Base-by-base conservation (phyloP, 1,140 invertebrate genomes). In the Drosophila kepulauana region DNA sequence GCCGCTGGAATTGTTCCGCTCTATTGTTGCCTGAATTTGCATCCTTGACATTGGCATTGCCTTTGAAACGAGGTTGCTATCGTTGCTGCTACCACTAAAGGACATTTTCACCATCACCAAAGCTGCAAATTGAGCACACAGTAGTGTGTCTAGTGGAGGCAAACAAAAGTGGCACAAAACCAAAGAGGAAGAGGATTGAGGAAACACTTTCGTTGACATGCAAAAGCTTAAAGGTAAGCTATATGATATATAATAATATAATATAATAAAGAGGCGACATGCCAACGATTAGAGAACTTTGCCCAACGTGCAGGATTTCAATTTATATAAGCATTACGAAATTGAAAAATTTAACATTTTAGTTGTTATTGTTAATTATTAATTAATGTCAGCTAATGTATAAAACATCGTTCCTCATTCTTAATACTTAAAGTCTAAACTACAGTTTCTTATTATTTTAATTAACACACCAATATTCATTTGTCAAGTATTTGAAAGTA, bases 11-110 rank as follows among this genome's bases (percentile, higher is more conserved):
- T 52, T 43, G 57, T 41, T 46, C 45, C 68, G 43, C 65, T 52
- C 70, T 66, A 84, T 87, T 87, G 85, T 82, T 72, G 64, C 45
- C 43, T 48, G 30, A 68, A 81, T 72, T 75, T 46, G 46, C 77
- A 89, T 88, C 85, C 84, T 88, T 87, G 84, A 87, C 84, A 88
- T 52, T 75, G 73, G 13, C 84, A 20, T 78, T 87, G 84, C 64
- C 82, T 82, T 75, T 86, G 69, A 46, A 66, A 81, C 75, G 52
- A 64, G 61, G 68, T 54, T 59, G 51, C 35, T 52, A 8, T n/a
- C 11, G 20, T 46, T 8, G 63, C 25, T 38, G 33, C 16, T 3
- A 28, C n/a, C 6, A 38, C 45, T 61, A 41, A 61, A 69, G 30
- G 57, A 61, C 43, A 20, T 46, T 54, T 63, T 54, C 38, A 38